Evolutionary conservation across 2,797 vertebrate genomes (phyloP), one percentile per base, ranked within the genome.

Genomic region (Tenualosa thibaudeaui): DNA sequence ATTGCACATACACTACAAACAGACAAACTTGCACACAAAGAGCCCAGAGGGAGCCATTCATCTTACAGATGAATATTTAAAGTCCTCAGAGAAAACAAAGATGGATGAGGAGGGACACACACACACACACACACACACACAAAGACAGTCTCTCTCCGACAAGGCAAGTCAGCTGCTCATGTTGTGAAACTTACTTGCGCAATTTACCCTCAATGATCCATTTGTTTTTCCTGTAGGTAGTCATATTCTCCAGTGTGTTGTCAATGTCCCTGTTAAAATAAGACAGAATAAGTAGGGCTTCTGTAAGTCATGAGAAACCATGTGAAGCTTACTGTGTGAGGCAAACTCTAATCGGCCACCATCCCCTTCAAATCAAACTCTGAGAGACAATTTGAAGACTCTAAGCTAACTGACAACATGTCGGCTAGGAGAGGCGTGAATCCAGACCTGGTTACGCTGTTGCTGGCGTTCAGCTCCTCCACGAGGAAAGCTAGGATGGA

Each of bases 181-280:
- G 19, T 37, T 71, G 13, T 37, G 9, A 83, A 3, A 85, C 94
- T 91, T 94, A 99, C 98, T 97, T 98, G 91, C 98, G 97, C 60
- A 99, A 90, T 81, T 98, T 97, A 13, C 97, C 97, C 94, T 99
- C 98, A 68, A 98, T 98, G 87, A 97, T 97, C 98, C 98, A 99
- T 89, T 99, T 99, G 93, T 96, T 99, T 92, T 97, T 99, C 90
- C 98, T 95, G 93, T 96, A 98, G 89, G 91, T 96, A 82, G 97
- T 91, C 96, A 99, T 98, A 93, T 91, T 98, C 91, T 99, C 98
- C 91, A 99, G 90, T 1, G 97, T 97, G 93, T 97, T 98, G 92
- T 99, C 98, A 40, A 99, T 98, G 93, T 99, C 97, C 81, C 98
- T 99, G 94, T 43, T 81, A 88, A 71, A 78, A 78, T 46, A 1